Conservation (phyloP, 2,888 invertebrate species). For the Drosophila percnosoma region DNA sequence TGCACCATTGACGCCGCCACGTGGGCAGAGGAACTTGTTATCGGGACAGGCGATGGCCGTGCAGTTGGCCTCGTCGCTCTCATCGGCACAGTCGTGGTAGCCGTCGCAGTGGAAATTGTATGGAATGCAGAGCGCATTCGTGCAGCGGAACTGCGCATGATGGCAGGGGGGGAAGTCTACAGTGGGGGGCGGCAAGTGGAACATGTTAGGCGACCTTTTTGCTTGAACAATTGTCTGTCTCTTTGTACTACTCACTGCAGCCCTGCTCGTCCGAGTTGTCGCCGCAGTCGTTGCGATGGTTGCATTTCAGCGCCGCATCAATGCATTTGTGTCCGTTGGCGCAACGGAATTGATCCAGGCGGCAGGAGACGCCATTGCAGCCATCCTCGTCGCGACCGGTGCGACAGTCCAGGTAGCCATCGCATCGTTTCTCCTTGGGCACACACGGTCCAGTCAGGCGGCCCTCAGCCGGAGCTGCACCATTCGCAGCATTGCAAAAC, state of each 20-base stretch:
- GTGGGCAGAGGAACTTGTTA: constrained; percentile 95
- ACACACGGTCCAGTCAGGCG: constrained; percentile 91
- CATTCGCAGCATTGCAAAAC: constrained; percentile 91
- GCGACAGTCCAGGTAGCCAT: constrained; percentile 95
- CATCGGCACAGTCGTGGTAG: constrained; percentile 96
- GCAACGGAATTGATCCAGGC: constrained; percentile 94
- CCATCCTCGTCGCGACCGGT: constrained; percentile 92
- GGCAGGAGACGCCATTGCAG: constrained; percentile 90
- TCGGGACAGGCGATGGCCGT: constrained; percentile 94
- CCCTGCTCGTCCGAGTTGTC: constrained; percentile 95
- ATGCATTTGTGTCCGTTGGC: constrained; percentile 92
- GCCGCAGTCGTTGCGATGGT: constrained; percentile 95
- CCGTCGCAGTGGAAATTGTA: constrained; percentile 92
- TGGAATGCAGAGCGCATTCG: constrained; percentile 97
- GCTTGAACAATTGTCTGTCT: background rate
- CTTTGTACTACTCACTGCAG: constrained; percentile 91
- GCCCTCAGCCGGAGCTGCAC: constrained; percentile 85
- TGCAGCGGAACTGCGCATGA: constrained; percentile 96
- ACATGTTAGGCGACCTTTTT: constrained; percentile 1
- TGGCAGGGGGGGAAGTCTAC: constrained; percentile 95
- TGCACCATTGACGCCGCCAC: constrained; percentile 89
- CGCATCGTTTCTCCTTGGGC: constrained; percentile 94
- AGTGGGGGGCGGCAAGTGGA: constrained; percentile 7
- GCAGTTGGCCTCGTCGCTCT: constrained; percentile 95
- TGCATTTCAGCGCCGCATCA: constrained; percentile 91